These are phyloP conservation scores for Heliangelus exortis DNA, from an alignment of 2,797 vertebrate species.

Conservation along the genomic window DNA sequence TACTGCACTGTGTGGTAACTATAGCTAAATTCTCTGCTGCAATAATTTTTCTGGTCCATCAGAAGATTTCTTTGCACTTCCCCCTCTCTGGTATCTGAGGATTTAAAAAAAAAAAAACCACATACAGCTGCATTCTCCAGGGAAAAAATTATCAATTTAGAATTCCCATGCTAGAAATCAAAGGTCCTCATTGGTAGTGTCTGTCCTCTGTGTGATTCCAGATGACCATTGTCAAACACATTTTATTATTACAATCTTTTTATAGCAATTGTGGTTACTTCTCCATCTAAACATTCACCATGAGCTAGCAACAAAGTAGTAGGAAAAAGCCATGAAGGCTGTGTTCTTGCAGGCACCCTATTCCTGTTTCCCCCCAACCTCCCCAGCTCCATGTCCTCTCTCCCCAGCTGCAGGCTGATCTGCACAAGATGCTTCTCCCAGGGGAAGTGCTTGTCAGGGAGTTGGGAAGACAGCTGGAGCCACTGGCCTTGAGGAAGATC, in stretches of 20 bases:
- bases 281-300: background rate
- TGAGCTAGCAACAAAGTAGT: background rate
- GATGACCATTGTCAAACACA: background rate
- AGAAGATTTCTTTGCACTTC: background rate
- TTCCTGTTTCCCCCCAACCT: background rate
- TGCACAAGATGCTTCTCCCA: accelerated
- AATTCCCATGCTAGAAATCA: background rate
- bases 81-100: background rate
- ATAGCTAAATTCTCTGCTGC: background rate
- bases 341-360: background rate
- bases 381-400: too few relatives aligned
- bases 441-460: background rate
- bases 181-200: background rate
- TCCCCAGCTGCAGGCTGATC: background rate
- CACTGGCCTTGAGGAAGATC: background rate
- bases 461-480: background rate
- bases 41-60: background rate
- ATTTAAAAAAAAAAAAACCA: background rate
- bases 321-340: background rate
- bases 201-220: background rate
- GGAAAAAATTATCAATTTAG: background rate
- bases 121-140: background rate
- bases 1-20: background rate
- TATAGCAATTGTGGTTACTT: background rate
- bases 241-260: background rate